phyloP scores from a whole-genome alignment of 1,140 invertebrate species.

The Ceratosolen fusciceps region DNA sequence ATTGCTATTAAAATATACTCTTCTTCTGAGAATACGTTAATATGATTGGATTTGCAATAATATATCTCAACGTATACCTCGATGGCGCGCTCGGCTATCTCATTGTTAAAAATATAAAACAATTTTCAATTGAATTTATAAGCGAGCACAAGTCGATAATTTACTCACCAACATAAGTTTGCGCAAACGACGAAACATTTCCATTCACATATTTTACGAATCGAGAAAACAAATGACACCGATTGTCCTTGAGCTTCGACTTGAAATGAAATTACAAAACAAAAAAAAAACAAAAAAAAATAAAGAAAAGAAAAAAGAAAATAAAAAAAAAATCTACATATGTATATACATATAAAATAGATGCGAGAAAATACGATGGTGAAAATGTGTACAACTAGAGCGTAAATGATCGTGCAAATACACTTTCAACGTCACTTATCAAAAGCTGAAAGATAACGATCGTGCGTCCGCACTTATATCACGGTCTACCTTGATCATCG shows the following conservation, averaged over 20 bases:
- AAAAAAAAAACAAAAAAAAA: constrained; percentile 16
- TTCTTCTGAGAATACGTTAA: neutral
- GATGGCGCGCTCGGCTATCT: neutral
- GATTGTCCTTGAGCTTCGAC: neutral
- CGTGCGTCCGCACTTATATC: constrained; percentile 1
- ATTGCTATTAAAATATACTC: neutral
- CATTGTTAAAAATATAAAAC: neutral
- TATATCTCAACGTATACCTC: neutral
- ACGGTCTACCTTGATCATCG: neutral
- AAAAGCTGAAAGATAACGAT: constrained; percentile 21
- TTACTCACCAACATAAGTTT: constrained; percentile 58
- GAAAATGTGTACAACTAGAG: neutral
- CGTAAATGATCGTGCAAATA: neutral
- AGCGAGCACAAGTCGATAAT: neutral
- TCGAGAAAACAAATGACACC: neutral
- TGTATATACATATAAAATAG: too few relatives aligned
- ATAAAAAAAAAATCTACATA: constrained; percentile 9
- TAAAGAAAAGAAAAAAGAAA: constrained; percentile 5
- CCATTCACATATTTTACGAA: neutral
- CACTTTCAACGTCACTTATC: constrained; percentile 22
- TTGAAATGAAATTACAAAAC: constrained; percentile 14
- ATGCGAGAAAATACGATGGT: neutral
- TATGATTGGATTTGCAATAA: neutral
- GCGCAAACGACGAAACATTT: constrained; percentile 58
- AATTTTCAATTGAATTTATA: constrained; percentile 40